A percentile compares a stretch with the other conserved stretches of the same genome.
These are phyloP conservation scores for Platorchestia sp. DNA, from an alignment of 1,140 invertebrate genomes.

Conservation along the genomic window DNA sequence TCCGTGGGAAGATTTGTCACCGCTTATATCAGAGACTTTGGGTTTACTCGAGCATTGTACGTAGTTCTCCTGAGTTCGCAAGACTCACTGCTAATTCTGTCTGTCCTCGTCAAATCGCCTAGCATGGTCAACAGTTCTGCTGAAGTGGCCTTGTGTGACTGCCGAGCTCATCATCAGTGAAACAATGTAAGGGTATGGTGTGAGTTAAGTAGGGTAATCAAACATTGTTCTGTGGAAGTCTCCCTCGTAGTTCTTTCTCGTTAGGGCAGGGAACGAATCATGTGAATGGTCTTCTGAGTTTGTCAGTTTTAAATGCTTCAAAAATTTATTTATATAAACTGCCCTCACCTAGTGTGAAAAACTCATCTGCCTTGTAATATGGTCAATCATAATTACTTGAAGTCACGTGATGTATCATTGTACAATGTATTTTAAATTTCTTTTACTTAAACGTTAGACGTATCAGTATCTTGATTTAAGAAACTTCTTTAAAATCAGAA, in stretches of 20 bases:
- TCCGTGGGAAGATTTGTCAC: not conserved
- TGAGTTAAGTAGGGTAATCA: not conserved
- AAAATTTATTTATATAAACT: not conserved
- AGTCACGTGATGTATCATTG: not conserved
- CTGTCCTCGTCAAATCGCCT: not conserved
- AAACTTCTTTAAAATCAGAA: not conserved
- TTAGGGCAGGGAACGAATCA: not conserved
- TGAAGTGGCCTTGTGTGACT: not conserved
- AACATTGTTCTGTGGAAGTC: not conserved
- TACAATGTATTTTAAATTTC: not conserved
- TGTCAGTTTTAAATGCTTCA: not conserved
- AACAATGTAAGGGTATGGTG: not conserved
- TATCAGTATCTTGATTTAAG: not conserved
- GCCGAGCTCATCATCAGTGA: too few relatives aligned
- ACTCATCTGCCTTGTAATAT: not conserved
- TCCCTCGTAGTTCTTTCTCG: not conserved
- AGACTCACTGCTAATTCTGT: not conserved
- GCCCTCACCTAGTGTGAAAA: not conserved
- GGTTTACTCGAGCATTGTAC: not conserved
- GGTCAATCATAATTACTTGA: not conserved
- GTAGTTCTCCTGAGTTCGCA: not conserved
- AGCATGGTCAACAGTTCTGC: not conserved
- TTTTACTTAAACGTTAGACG: not conserved
- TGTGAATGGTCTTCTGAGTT: not conserved
- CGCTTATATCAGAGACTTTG: not conserved